Conservation (phyloP, 2,888 invertebrate species). For the Dynastes grantii region DNA sequence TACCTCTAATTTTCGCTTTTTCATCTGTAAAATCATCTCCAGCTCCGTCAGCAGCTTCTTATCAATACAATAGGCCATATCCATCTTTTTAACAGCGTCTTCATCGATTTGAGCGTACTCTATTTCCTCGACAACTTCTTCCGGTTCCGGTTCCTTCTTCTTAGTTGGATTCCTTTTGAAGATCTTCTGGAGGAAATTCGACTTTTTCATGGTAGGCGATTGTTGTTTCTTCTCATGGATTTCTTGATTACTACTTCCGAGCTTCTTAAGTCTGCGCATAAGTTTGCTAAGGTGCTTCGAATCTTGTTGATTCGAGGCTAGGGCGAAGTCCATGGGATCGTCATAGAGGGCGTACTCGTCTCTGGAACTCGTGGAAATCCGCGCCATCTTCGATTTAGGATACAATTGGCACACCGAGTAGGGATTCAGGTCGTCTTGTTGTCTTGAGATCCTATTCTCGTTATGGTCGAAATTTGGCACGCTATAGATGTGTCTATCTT, state of each 20-base stretch:
- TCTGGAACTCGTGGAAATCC: neutral
- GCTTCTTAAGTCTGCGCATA: slow-evolving; percentile 21
- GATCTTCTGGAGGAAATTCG: slow-evolving; percentile 52
- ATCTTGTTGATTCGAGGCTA: slow-evolving; percentile 15
- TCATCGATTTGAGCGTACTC: slow-evolving; percentile 59
- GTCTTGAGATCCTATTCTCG: slow-evolving; percentile 44
- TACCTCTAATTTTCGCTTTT: slow-evolving; percentile 61
- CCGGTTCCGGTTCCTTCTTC: slow-evolving; percentile 21
- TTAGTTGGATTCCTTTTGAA: slow-evolving; percentile 41
- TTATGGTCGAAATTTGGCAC: slow-evolving; percentile 50
- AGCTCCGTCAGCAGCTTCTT: slow-evolving; percentile 62
- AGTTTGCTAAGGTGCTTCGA: neutral
- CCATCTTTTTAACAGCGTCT: slow-evolving; percentile 42
- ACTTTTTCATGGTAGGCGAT: slow-evolving; percentile 39
- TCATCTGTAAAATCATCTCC: slow-evolving; percentile 62
- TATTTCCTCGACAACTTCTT: slow-evolving; percentile 56
- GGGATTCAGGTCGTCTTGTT: slow-evolving; percentile 42
- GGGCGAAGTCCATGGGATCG: slow-evolving; percentile 36
- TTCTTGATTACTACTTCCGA: neutral
- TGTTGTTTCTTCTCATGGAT: slow-evolving; percentile 14
- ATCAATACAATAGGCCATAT: slow-evolving; percentile 53
- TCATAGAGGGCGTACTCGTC: slow-evolving; percentile 36
- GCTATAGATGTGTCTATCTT: slow-evolving; percentile 47
- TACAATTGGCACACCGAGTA: slow-evolving; percentile 50
- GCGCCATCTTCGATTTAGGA: slow-evolving; percentile 33